Base-by-base conservation (phyloP, 2,888 invertebrate species). In the Sarcophaga subvicina region DNA sequence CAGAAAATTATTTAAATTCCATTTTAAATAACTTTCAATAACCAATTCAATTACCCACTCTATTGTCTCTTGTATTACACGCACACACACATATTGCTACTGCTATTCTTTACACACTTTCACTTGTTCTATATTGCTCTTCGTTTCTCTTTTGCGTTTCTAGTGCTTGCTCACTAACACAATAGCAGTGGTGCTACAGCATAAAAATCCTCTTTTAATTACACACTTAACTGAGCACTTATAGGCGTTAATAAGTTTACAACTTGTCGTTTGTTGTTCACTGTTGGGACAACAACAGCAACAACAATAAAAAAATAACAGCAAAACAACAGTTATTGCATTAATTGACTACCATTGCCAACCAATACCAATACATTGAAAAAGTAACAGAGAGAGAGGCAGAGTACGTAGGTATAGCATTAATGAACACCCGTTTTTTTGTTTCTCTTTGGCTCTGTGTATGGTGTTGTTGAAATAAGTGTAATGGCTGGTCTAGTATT, bases 211-310 rank as follows among this genome's bases (percentile, higher is more conserved):
- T 59, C 66, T 83, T 81, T 87, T 84, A 87, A 87, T 87, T 87
- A 87, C 59, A 79, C 75, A 84, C 81, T 67, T 81, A 81, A 87
- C 60, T 67, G 81, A 87, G 75, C 86, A 84, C 81, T 87, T 84
- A 75, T 78, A 84, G 86, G 86, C 83, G 86, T 81, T 87, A 87
- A 81, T 84, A 86, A 78, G 71, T 83, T 83, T 77, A 84, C 67
- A 84, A 72, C 66, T 81, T 81, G 45, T 66, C n/a, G 20, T 25
- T 10, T 37, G 25, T 17, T 37, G 37, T 2, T 37, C 37, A 71
- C 49, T 59, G 49, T n/a, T 54, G 67, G 25, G 47, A 67, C 62
- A 69, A 37, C 17, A 14, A 22, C 17, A 20, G 47, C 62, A 69
- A 37, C 17, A 14, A 22, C 17, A 20, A 63, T 27, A 64, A 37